These are phyloP conservation scores for Mustela lutreola DNA, from an alignment of 2,113 vertebrate species.

Conservation along the genomic window DNA sequence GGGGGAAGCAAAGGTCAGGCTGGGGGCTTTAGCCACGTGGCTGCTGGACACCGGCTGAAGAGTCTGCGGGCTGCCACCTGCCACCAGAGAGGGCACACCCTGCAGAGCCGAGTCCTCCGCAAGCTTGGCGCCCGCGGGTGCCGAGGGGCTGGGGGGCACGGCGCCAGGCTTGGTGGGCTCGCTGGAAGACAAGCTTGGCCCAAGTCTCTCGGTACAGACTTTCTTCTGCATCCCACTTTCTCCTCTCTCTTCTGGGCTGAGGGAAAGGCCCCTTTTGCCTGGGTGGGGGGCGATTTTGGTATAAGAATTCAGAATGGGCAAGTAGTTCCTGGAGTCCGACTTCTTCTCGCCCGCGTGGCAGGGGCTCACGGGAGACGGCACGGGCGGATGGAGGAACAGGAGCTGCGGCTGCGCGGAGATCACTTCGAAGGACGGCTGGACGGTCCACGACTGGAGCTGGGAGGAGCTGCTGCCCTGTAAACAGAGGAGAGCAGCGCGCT, in stretches of 20 bases:
- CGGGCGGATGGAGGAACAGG: slow-evolving; percentile 91
- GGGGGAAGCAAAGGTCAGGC: slow-evolving; percentile 84
- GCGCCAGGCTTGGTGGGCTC: slow-evolving; percentile 64
- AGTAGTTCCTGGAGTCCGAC: slow-evolving; percentile 88
- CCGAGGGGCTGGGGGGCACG: slow-evolving; percentile 63
- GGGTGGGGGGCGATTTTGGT: slow-evolving; percentile 94
- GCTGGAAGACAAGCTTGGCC: slow-evolving; percentile 70
- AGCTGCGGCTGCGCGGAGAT: slow-evolving; percentile 92
- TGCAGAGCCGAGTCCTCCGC: slow-evolving; percentile 82
- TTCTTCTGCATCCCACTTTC: slow-evolving; percentile 82
- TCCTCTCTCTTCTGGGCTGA: slow-evolving; percentile 80
- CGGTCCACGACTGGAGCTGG: slow-evolving; percentile 92
- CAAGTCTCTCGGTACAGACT: slow-evolving; percentile 81
- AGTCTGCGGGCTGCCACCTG: slow-evolving; percentile 82
- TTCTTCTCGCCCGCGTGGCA: slow-evolving; percentile 85
- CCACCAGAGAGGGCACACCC: slow-evolving; percentile 79
- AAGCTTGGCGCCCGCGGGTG: slow-evolving; percentile 79
- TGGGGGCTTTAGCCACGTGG: slow-evolving; percentile 80
- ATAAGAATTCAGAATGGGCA: slow-evolving; percentile 93
- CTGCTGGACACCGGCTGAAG: slow-evolving; percentile 79
- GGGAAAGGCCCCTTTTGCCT: slow-evolving; percentile 87
- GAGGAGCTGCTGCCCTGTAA: slow-evolving; percentile 85
- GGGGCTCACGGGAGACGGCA: slow-evolving; percentile 85
- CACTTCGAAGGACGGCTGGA: slow-evolving; percentile 91
- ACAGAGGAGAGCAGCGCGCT: slow-evolving; percentile 55